Conservation (phyloP, 2,113 vertebrate species). For the Haplochromis vanheusdeni region DNA sequence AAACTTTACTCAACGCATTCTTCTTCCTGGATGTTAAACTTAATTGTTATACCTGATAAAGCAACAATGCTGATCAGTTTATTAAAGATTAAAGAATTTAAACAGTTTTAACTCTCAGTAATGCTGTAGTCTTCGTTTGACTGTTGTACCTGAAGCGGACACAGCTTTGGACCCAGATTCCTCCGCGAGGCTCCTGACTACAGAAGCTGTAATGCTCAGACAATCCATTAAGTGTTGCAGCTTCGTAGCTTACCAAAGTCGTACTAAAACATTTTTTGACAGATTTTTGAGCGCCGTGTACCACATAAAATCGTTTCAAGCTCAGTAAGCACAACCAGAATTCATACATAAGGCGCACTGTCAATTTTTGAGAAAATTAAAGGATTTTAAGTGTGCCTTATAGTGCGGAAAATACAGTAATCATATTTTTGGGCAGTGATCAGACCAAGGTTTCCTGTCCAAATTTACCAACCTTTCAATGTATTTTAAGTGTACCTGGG, state of each 20-base stretch:
- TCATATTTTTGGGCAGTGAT: background rate
- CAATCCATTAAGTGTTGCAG: background rate
- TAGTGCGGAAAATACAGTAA: background rate
- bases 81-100: accelerated
- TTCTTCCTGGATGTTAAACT: background rate
- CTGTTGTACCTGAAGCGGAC: accelerated
- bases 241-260: background rate
- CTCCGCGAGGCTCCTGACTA: background rate
- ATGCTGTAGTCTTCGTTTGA: accelerated
- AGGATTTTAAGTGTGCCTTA: background rate
- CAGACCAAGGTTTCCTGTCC: background rate
- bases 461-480: background rate
- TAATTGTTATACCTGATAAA: background rate
- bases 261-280: background rate
- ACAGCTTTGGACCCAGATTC: background rate
- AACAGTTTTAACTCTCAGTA: background rate
- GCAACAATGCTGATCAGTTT: accelerated
- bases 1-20: background rate
- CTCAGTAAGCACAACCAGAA: background rate
- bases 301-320: accelerated
- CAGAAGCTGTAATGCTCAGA: background rate
- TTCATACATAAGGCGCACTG: background rate
- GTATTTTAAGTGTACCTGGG: slow-evolving; percentile 2
- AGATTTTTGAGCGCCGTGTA: background rate
- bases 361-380: background rate